phyloP scores from a whole-genome alignment of 2,888 invertebrate genomes.

The Micoletzkya japonica region DNA sequence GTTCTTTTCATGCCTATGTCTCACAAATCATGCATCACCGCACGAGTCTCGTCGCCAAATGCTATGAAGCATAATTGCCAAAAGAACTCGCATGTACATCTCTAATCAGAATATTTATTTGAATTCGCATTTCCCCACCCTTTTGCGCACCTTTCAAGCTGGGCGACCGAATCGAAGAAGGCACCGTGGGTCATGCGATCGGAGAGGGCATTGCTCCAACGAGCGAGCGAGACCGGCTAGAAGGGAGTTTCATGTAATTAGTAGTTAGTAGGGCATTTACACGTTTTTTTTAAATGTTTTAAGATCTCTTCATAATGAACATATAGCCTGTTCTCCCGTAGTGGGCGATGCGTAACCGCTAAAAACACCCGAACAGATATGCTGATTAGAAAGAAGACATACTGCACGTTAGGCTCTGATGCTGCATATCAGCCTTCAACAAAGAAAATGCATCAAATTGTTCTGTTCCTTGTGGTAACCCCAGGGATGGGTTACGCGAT shows the following conservation, averaged over 20 bases:
- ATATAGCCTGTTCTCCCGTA: neutral
- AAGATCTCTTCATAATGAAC: neutral
- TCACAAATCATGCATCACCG: too few relatives aligned
- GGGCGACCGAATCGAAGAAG: slow-evolving; percentile 31
- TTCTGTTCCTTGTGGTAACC: too few relatives aligned
- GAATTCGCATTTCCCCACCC: neutral
- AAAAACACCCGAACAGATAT: neutral
- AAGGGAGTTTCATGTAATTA: neutral
- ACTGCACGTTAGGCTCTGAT: too few relatives aligned
- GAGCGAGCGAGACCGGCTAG: slow-evolving; percentile 8
- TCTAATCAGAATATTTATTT: neutral
- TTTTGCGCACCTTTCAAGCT: slow-evolving; percentile 33
- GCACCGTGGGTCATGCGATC: slow-evolving; percentile 13
- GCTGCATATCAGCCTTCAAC: too few relatives aligned
- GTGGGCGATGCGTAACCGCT: neutral
- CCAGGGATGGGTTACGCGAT: too few relatives aligned
- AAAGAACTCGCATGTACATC: neutral
- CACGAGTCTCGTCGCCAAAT: too few relatives aligned
- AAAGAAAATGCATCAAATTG: too few relatives aligned
- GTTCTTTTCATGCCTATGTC: too few relatives aligned
- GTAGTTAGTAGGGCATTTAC: too few relatives aligned
- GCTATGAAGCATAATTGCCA: neutral
- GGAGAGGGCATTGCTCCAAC: slow-evolving; percentile 7
- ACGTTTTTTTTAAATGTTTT: neutral
- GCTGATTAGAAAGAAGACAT: neutral